Percentiles rank a stretch among this genome's conserved stretches.
These are phyloP conservation scores for Apeltes quadracus DNA, from an alignment of 2,113 vertebrate species.

Conservation along the genomic window DNA sequence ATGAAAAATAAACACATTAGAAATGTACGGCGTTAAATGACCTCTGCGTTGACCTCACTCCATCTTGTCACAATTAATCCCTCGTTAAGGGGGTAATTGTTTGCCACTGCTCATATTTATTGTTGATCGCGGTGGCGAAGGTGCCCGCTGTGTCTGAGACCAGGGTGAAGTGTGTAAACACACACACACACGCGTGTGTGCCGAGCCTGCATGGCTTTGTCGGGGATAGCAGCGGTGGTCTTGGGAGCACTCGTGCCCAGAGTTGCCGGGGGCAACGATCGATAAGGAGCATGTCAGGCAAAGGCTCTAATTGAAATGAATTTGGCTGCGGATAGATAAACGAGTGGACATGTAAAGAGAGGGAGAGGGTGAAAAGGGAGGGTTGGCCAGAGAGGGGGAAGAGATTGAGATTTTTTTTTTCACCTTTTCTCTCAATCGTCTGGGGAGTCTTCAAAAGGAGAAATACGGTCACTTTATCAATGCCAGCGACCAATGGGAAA, in stretches of 20 bases:
- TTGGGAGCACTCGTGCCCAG: constrained; percentile 35
- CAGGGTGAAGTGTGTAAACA: constrained; percentile 38
- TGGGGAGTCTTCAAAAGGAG: constrained; percentile 68
- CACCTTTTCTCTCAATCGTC: constrained; percentile 66
- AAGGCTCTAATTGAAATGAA: constrained; percentile 81
- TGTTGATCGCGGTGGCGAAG: constrained; percentile 78
- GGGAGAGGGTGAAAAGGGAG: constrained; percentile 43
- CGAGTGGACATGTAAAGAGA: constrained; percentile 70
- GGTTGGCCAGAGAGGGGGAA: constrained; percentile 3
- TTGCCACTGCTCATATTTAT: constrained; percentile 83
- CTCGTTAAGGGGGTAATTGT: constrained; percentile 84
- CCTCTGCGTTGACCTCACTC: constrained; percentile 77
- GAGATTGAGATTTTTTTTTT: constrained; percentile 52
- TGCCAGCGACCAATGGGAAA: constrained; percentile 58
- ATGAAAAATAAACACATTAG: constrained; percentile 89
- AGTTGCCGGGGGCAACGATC: constrained; percentile 70
- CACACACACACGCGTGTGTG: not conserved
- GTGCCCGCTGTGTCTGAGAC: constrained; percentile 67
- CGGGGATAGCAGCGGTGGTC: constrained; percentile 42
- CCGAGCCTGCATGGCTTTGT: not conserved
- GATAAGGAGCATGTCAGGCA: constrained; percentile 67
- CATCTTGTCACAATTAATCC: constrained; percentile 84
- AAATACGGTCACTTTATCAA: constrained; percentile 69
- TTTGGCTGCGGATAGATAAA: constrained; percentile 75
- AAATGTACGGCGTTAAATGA: constrained; percentile 74